These are phyloP conservation scores for Morus bassanus DNA, from an alignment of 2,797 vertebrate species.

Conservation along the genomic window DNA sequence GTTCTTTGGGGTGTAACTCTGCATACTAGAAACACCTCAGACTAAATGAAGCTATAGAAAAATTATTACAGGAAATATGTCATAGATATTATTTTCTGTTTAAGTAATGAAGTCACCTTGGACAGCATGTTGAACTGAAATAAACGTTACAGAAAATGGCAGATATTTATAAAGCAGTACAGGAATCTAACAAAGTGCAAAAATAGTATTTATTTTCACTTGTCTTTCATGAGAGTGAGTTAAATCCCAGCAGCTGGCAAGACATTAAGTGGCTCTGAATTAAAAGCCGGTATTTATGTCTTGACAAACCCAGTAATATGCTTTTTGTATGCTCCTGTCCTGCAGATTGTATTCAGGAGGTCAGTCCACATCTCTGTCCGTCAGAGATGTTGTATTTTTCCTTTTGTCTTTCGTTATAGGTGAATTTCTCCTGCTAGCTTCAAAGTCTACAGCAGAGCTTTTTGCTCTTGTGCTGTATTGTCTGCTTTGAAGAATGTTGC, in stretches of 20 bases:
- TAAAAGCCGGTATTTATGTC: background rate
- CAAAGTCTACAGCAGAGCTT: background rate
- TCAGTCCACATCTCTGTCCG: background rate
- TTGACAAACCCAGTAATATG: background rate
- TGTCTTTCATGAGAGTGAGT: background rate
- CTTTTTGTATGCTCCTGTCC: background rate
- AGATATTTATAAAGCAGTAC: background rate
- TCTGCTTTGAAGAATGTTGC: background rate
- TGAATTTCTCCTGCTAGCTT: background rate
- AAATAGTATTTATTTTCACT: background rate
- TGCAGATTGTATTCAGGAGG: background rate
- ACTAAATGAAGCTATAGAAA: background rate
- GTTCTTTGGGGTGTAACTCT: background rate
- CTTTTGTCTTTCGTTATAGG: background rate
- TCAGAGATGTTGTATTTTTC: background rate
- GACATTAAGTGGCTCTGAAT: background rate
- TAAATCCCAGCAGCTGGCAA: background rate
- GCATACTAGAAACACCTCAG: background rate
- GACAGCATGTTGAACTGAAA: background rate
- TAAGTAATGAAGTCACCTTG: background rate
- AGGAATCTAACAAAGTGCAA: background rate
- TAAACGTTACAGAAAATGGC: background rate
- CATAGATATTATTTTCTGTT: background rate
- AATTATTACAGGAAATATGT: background rate
- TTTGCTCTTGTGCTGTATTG: background rate